Base-by-base conservation (phyloP, 2,888 invertebrate genomes). In the Odontothrips loti region DNA sequence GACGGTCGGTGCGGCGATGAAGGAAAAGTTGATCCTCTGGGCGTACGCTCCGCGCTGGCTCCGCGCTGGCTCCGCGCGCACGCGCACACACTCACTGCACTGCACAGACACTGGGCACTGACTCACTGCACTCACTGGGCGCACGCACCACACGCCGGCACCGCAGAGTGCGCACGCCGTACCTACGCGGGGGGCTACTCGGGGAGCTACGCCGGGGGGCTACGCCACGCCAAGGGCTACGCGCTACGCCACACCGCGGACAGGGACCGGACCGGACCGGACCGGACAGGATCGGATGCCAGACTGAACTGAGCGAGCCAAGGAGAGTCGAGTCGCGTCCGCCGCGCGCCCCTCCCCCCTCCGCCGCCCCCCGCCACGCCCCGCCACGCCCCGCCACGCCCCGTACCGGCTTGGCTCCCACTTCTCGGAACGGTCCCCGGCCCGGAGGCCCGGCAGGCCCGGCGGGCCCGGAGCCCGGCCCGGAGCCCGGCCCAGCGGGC, bases 331-430 rank as follows among this genome's bases (percentile, higher is more conserved):
- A 75, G 68, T 12, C 68, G 27, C 8, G 68, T 75, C 68, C 11
- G 1, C 23, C 17, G 58, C 58, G 15, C 23, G 11, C 23, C 68
- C 27, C 10, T 27, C 23, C 68, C 68, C 3, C 27, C 6, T 27
- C 68, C 23, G 11, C 23, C 68, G 27, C 68, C 27, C 23, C 68
- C 68, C 11, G 9, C n/a, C 68, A 23, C 68, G 23, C 68, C 68
- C 27, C 68, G 68, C 68, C 68, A 2, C 68, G 27, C 68, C 68
- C 68, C 68, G 68, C 68, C 68, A 27, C 68, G 68, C 68, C 68
- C 68, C 68, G 68, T 75, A 75, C 68, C 68, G 68, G 68, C 68
- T 27, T 27, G 68, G 68, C 68, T 75, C 68, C 68, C 68, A 75
- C 68, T 75, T 75, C 68, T 75, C 27, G 68, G 68, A 75, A 75